Evolutionary conservation across 2,113 vertebrate species (phyloP).

Genomic region (Silurus meridionalis): DNA sequence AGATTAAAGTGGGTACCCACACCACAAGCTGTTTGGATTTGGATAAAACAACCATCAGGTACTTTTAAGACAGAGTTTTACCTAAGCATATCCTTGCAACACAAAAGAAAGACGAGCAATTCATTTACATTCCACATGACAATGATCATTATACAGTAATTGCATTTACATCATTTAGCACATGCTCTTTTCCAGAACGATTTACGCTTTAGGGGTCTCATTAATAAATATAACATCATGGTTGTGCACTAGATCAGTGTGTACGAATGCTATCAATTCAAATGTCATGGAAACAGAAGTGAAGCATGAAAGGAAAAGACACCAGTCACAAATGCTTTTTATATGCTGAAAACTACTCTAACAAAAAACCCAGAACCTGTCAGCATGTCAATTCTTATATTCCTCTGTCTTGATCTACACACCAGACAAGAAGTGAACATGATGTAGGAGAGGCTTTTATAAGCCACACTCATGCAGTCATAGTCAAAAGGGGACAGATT

Average conservation of each 20-base stretch:
- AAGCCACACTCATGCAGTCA: not conserved
- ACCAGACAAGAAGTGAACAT: not conserved
- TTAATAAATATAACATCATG: not conserved
- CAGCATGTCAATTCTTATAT: not conserved
- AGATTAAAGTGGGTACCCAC: slow-evolving; percentile 41
- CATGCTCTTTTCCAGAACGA: not conserved
- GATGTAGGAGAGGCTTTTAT: not conserved
- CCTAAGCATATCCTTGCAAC: not conserved
- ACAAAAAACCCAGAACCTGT: not conserved
- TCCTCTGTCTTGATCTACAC: not conserved
- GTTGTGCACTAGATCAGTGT: not conserved
- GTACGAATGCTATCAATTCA: not conserved
- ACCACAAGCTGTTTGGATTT: slow-evolving; percentile 2
- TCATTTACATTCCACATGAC: not conserved
- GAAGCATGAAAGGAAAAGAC: not conserved
- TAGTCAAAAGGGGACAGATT: not conserved
- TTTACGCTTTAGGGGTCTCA: not conserved
- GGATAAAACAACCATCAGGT: slow-evolving; percentile 11
- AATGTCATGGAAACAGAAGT: not conserved
- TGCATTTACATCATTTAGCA: not conserved
- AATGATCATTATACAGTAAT: not conserved
- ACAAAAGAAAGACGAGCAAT: not conserved
- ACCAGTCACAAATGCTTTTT: not conserved
- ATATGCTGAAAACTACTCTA: not conserved
- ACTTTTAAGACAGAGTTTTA: not conserved